A percentile compares a stretch with the other conserved stretches of the same genome.
These are phyloP conservation scores for Epistrophe eligans DNA, from an alignment of 2,888 invertebrate species.

Conservation along the genomic window DNA sequence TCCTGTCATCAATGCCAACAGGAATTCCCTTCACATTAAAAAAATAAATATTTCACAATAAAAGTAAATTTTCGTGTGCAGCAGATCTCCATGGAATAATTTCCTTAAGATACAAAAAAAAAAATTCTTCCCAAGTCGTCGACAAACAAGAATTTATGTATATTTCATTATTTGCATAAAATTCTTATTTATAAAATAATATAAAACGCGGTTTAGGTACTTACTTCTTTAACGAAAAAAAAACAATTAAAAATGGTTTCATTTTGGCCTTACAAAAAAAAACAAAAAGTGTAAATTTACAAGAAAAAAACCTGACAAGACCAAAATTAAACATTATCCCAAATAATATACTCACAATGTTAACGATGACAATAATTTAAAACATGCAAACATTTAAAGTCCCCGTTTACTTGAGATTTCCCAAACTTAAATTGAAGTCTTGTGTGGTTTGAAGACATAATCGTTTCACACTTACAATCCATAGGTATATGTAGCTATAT, in stretches of 20 bases:
- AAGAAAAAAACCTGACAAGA: not conserved
- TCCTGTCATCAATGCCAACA: too few relatives aligned
- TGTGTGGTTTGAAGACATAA: slow-evolving; percentile 7
- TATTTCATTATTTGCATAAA: not conserved
- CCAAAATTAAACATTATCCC: not conserved
- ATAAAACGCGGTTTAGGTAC: too few relatives aligned
- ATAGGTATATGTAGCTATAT: too few relatives aligned
- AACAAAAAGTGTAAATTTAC: not conserved
- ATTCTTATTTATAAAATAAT: too few relatives aligned
- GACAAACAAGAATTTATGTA: not conserved
- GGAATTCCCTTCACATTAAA: too few relatives aligned
- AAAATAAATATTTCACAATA: too few relatives aligned
- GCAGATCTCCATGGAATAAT: too few relatives aligned
- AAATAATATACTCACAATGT: not conserved
- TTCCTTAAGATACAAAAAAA: too few relatives aligned
- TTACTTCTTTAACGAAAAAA: too few relatives aligned
- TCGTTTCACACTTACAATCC: slow-evolving; percentile 14
- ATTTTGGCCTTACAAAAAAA: not conserved
- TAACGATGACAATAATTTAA: slow-evolving; percentile 3
- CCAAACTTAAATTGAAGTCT: not conserved
- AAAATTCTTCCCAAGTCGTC: not conserved
- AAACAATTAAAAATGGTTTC: not conserved
- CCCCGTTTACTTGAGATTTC: not conserved
- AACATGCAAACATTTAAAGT: not conserved
- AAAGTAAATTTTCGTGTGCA: too few relatives aligned